Evolutionary conservation across 2,113 vertebrate species (phyloP).

Genomic region (Helogale parvula): DNA sequence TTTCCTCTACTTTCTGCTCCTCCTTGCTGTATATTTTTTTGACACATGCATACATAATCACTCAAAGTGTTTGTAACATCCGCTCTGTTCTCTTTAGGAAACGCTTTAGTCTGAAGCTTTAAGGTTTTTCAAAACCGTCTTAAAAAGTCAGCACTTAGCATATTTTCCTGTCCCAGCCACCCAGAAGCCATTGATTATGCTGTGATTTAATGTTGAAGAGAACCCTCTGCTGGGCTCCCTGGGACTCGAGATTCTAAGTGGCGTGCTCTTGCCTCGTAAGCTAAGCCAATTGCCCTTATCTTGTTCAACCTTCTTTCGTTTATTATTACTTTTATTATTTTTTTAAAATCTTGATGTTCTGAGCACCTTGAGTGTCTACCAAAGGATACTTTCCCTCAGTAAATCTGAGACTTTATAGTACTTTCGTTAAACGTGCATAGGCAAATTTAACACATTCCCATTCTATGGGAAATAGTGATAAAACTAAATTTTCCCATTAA

Average conservation of each 20-base stretch:
- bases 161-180: background rate
- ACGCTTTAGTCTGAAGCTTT: background rate
- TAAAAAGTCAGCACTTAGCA: background rate
- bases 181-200: background rate
- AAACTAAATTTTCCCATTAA: slow-evolving; percentile 54
- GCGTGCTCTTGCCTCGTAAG: background rate
- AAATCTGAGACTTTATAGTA: background rate
- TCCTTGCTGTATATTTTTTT: background rate
- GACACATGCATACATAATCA: background rate
- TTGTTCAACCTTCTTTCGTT: background rate
- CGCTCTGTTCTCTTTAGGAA: background rate
- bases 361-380: background rate
- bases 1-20: background rate
- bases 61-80: background rate
- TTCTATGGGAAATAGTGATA: slow-evolving; percentile 30
- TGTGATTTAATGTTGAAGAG: background rate
- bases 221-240: background rate
- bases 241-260: background rate
- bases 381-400: background rate
- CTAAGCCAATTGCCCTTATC: background rate
- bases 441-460: background rate
- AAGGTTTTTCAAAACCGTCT: background rate
- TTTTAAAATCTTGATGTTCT: background rate
- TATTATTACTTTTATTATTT: background rate
- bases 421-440: background rate